These are phyloP conservation scores for Alosa alosa DNA, from an alignment of 2,113 vertebrate genomes.

Conservation along the genomic window DNA sequence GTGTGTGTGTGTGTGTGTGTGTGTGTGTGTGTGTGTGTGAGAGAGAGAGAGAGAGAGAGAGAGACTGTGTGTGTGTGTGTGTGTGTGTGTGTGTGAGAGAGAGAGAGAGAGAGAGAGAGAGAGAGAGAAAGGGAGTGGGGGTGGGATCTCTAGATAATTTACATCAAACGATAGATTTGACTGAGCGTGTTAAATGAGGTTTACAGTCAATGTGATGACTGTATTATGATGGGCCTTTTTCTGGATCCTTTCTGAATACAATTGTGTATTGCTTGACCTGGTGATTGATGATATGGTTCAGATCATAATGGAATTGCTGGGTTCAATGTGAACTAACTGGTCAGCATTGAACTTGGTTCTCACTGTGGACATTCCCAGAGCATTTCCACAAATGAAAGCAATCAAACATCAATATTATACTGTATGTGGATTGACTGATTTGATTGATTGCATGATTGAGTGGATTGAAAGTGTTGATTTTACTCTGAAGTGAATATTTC, in stretches of 20 bases:
- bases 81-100: neutral
- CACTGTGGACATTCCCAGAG: neutral
- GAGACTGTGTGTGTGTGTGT: neutral
- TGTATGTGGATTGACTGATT: neutral
- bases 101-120: neutral
- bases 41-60: slow-evolving; percentile 20
- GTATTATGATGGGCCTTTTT: neutral
- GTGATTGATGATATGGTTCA: neutral
- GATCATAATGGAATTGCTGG: neutral
- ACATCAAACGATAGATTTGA: neutral
- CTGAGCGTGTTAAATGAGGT: neutral
- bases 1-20: too few relatives aligned
- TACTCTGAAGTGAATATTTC: neutral
- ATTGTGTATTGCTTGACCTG: neutral
- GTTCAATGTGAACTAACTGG: neutral
- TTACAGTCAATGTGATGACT: neutral
- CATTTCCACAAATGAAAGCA: neutral
- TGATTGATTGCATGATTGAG: neutral
- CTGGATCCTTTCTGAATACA: neutral
- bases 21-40: too few relatives aligned
- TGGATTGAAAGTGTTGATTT: neutral
- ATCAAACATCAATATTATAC: neutral
- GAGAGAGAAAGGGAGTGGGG: slow-evolving; percentile 11
- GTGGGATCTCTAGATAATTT: slow-evolving; percentile 12
- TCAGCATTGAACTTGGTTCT: neutral